phyloP scores from a whole-genome alignment of 2,888 invertebrate species.

The Ptycholaimellus sp. region DNA sequence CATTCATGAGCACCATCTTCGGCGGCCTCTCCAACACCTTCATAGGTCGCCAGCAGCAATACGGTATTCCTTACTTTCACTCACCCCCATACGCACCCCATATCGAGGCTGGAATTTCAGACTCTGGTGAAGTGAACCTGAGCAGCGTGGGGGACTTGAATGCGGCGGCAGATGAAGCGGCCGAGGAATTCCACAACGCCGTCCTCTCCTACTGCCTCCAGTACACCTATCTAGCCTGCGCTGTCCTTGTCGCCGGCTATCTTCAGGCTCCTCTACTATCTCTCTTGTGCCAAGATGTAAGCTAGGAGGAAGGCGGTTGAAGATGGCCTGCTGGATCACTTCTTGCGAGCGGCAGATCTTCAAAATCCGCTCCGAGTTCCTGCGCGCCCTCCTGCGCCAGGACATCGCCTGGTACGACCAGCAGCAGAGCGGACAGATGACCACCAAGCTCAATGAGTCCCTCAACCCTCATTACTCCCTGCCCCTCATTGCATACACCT shows the following conservation, averaged over 20 bases:
- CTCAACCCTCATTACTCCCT: conserved; percentile 6
- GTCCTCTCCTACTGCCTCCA: conserved; percentile 12
- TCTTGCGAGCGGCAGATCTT: conserved; percentile 31
- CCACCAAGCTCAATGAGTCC: conserved; percentile 33
- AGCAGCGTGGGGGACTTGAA: too few species aligned
- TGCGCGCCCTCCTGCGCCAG: conserved; percentile 28
- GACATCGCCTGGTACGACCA: conserved; percentile 31
- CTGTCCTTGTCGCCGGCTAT: conserved; percentile 11
- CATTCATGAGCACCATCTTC: conserved; percentile 9
- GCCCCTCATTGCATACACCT: too few species aligned
- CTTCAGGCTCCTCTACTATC: conserved; percentile 12
- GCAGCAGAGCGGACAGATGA: conserved; percentile 31
- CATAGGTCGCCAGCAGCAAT: neutral
- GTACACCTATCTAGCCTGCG: conserved; percentile 13
- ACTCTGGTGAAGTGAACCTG: too few species aligned
- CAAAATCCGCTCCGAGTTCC: conserved; percentile 28
- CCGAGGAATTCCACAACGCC: conserved; percentile 9
- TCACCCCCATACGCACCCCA: neutral
- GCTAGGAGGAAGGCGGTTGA: conserved; percentile 7
- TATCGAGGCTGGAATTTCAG: too few species aligned
- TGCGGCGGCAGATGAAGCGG: too few species aligned
- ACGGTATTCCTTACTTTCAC: neutral
- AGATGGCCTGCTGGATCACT: conserved; percentile 27
- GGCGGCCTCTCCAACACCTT: conserved; percentile 3
- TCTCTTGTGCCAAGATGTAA: neutral